A percentile compares a stretch with the other conserved stretches of the same genome.
Evolutionary conservation across 1,140 invertebrate genomes (phyloP).

Genomic region (Manduca sexta): DNA sequence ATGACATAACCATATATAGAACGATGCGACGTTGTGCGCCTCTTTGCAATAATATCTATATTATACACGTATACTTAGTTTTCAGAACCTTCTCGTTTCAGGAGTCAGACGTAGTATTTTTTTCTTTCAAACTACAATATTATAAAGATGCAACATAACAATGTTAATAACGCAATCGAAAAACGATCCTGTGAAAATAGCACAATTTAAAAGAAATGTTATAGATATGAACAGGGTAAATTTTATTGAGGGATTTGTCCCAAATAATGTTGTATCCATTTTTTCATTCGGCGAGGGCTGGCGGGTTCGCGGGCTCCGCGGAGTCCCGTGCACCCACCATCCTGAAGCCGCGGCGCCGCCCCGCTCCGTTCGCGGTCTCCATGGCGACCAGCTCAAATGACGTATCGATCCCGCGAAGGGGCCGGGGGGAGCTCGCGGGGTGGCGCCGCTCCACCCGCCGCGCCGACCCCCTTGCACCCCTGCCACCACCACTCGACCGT

Average conservation of each 20-base stretch:
- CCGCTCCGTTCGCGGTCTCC: conserved; percentile 67
- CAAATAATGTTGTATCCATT: conserved; percentile 46
- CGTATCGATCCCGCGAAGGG: conserved; percentile 70
- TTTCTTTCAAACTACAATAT: too few relatives aligned
- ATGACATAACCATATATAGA: too few relatives aligned
- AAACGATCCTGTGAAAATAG: too few relatives aligned
- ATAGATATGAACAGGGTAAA: conserved; percentile 16
- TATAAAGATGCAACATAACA: too few relatives aligned
- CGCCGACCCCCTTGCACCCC: conserved; percentile 46
- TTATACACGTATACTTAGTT: too few relatives aligned
- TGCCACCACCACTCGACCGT: conserved; percentile 62
- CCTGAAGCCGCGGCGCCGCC: conserved; percentile 62
- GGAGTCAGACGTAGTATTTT: too few relatives aligned
- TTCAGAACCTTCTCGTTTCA: too few relatives aligned
- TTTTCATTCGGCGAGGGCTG: conserved; percentile 40
- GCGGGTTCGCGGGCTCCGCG: conserved; percentile 38
- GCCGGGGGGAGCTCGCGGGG: conserved; percentile 48
- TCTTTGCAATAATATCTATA: too few relatives aligned
- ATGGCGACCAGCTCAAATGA: conserved; percentile 72
- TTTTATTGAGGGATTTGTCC: conserved; percentile 41
- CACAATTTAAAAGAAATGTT: background rate
- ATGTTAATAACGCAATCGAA: too few relatives aligned
- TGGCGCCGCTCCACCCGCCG: conserved; percentile 65
- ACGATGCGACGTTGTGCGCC: too few relatives aligned
- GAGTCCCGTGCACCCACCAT: conserved; percentile 56